Evolutionary conservation across 37 sponge, comb jelly and placozoan genomes (phyloP).

Genomic region (Lycopodina hypogea): DNA sequence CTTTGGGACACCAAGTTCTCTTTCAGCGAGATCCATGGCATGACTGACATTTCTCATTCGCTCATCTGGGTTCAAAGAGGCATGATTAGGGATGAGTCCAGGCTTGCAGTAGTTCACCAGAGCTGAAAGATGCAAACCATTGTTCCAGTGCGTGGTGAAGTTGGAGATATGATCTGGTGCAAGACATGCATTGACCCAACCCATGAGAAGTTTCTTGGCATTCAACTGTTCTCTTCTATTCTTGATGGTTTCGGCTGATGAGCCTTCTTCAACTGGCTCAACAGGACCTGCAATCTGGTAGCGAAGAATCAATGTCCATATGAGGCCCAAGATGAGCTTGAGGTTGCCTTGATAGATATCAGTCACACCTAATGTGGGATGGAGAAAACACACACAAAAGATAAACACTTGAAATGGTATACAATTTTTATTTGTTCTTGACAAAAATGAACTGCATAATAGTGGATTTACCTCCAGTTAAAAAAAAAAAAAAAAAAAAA

Average conservation of each 20-base stretch:
- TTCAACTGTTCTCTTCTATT: constrained; percentile 28
- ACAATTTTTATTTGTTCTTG: too few relatives aligned
- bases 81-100: constrained; percentile 69
- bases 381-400: too few relatives aligned
- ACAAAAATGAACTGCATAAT: too few relatives aligned
- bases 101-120: constrained; percentile 78
- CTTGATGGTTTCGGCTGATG: neutral
- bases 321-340: constrained; percentile 77
- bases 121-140: constrained; percentile 57
- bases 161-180: constrained; percentile 35
- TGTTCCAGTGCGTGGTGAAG: constrained; percentile 80
- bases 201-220: constrained; percentile 69
- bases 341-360: constrained; percentile 55
- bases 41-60: constrained; percentile 48
- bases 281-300: constrained; percentile 55
- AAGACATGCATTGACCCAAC: constrained; percentile 60
- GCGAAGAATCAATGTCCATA: constrained; percentile 72
- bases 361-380: constrained; percentile 46
- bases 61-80: constrained; percentile 51
- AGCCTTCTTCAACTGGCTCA: neutral
- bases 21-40: constrained; percentile 74
- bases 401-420: too few relatives aligned
- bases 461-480: too few relatives aligned
- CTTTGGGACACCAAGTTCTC: constrained; percentile 65
- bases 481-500: too few relatives aligned